These are phyloP conservation scores for Helicorthomorpha holstii DNA, from an alignment of 1,140 invertebrate genomes.

Conservation along the genomic window DNA sequence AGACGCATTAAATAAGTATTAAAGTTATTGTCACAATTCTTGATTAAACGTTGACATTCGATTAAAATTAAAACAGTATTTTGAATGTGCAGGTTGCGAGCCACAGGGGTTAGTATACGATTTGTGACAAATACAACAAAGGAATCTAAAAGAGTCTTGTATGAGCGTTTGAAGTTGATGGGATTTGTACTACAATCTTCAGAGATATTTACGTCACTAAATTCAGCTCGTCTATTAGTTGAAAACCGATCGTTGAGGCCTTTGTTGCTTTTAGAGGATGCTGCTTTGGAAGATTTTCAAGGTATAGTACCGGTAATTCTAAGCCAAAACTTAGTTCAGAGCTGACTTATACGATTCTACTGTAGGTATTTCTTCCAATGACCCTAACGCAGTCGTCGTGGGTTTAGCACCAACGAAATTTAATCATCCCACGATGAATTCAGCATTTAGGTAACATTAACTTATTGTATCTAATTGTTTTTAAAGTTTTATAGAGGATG, in stretches of 20 bases:
- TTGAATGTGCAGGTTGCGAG: constrained; percentile 36
- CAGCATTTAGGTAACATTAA: constrained; percentile 47
- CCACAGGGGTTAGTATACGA: constrained; percentile 37
- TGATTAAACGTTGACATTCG: constrained; percentile 55
- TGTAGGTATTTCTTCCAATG: constrained; percentile 29
- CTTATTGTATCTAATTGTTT: too few species aligned
- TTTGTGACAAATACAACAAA: constrained; percentile 69
- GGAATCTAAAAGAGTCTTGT: constrained; percentile 48
- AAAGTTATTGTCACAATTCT: constrained; percentile 46
- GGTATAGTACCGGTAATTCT: constrained; percentile 19
- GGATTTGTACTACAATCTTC: constrained; percentile 48
- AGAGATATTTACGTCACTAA: constrained; percentile 66
- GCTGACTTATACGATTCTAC: too few species aligned
- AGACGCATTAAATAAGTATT: constrained; percentile 42
- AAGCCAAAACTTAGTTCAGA: too few species aligned
- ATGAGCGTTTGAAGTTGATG: constrained; percentile 40
- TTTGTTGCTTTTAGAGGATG: constrained; percentile 47
- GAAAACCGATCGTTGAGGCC: constrained; percentile 39
- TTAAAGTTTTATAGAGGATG: too few species aligned
- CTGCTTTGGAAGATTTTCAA: constrained; percentile 60
- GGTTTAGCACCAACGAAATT: constrained; percentile 65
- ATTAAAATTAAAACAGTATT: neutral
- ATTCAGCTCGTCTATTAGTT: constrained; percentile 45
- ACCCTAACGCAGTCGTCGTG: constrained; percentile 54
- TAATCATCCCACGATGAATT: constrained; percentile 52